Base-by-base conservation (phyloP, 2,888 invertebrate species). In the Rotaria magnacalcarata region DNA sequence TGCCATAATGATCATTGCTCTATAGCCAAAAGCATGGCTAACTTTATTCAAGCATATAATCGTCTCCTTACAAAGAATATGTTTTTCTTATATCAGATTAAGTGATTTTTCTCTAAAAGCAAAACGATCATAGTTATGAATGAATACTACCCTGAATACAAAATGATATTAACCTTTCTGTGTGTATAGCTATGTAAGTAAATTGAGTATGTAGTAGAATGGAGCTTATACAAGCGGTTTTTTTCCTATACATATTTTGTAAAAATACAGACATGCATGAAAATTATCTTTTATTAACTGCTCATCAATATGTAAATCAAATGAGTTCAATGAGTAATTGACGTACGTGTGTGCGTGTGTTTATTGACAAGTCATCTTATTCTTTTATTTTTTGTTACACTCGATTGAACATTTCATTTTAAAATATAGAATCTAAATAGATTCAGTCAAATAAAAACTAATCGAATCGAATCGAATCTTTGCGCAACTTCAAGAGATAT, bases 11-110 rank as follows among this genome's bases (percentile, higher is more conserved):
- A 67, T 27, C 16, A 67, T 67, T 34, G 67, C 34, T 67, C 16
- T n/a, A 67, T 27, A 34, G 67, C 34, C 34, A 34, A 19, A 67
- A 67, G 67, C 4, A 34, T 14, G 67, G 34, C 34, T 34, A 67
- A 34, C 34, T 34, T 14, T 67, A 67, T 67, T 67, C 67, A 16
- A 27, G 67, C 67, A 41, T 67, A 67, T 34, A 67, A 67, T 67
- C 34, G 34, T 41, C 34, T 67, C 34, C 34, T 34, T 27, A 16
- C 16, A 67, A 19, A 14, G 34, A 67, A 7, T 27, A 67, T 67
- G 67, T 41, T 67, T 67, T 67, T 67, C 34, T 67, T 67, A 67
- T 67, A 67, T 67, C 34, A 67, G 16, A 67, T 67, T 67, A 67
- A 34, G 14, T 67, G 4, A 19, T 16, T 67, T 67, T 67, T 27